Conservation (phyloP, 2,113 vertebrate genomes). For the Chlorodrepanis virens region DNA sequence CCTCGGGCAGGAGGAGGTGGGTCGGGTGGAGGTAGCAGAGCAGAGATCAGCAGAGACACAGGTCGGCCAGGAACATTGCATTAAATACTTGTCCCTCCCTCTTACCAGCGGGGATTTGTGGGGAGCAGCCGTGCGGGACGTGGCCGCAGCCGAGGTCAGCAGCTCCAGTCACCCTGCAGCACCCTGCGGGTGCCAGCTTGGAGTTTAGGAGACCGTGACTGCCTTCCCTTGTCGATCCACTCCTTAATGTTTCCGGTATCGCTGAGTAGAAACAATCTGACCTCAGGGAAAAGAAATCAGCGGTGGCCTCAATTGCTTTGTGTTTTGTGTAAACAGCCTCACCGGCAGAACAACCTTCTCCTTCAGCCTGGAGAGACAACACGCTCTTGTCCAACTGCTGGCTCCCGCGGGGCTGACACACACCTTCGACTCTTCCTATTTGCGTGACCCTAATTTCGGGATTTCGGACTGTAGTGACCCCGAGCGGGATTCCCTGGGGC, state of each 20-base stretch:
- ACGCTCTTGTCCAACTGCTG: neutral
- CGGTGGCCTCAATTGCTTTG: neutral
- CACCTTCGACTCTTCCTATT: neutral
- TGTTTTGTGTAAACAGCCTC: conserved; percentile 61
- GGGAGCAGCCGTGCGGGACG: neutral
- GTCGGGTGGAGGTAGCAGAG: neutral
- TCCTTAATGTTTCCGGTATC: neutral
- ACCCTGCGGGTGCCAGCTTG: neutral
- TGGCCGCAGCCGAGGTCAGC: neutral
- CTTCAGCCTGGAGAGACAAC: neutral
- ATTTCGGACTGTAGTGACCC: neutral
- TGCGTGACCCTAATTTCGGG: neutral
- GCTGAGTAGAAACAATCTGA: conserved; percentile 47
- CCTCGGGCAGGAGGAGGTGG: accelerated
- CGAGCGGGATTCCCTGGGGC: neutral
- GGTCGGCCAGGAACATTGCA: neutral
- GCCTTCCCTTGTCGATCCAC: neutral
- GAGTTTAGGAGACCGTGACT: neutral
- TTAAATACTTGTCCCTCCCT: neutral
- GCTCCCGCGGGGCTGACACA: neutral
- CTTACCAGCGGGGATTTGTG: accelerated
- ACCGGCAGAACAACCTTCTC: conserved; percentile 2
- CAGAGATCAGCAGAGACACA: neutral
- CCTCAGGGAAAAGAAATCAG: conserved; percentile 50
- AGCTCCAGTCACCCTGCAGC: neutral